Evolutionary conservation across 64 coral and sea anemone species (phyloP), one percentile per base, ranked within the genome.

Genomic region (Anthopleura sola): DNA sequence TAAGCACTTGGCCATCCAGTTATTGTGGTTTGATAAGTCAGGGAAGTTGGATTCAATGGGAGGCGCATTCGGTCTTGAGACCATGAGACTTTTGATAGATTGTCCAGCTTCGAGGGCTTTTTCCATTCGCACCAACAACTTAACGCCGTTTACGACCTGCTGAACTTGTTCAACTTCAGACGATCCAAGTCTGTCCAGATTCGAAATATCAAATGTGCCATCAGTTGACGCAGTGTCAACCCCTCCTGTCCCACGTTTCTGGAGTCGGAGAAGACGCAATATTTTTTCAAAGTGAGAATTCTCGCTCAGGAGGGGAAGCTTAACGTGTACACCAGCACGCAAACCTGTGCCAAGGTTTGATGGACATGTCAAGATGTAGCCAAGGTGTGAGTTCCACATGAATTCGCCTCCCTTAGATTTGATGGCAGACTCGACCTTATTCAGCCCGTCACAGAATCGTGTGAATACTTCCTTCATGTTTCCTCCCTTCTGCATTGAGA

Each of bases 341-440:
- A 96, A 83, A 28, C 94, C 94, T 37, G 94, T 96, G 0, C 94
- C 94, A 83, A 96, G 94, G 74, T 96, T 96, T 11, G 94, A 96
- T 5, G 94, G 94, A 36, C 94, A 96, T 0, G 94, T 96, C 46
- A 96, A 66, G 44, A 96, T 55, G 85, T 86, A 96, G 0, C 94
- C 94, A 60, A 96, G 78, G 78, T 96, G 94, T 68, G 89, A 58
- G 44, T 85, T 96, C 94, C 94, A 96, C 94, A 96, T 96, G 50
- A 96, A 96, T 14, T 86, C 87, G 21, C 87, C 80, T 21, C 94
- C 94, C 56, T 96, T 96, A 20, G 87, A 77, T 69, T 96, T 92
- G 46, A 96, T 96, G 6, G 87, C 94, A 8, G 64, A 28, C 49
- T 96, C 94, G 29, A 96, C 94, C 36, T 92, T 96, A 49, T 89